Evolutionary conservation across 2,888 invertebrate genomes (phyloP), one percentile per base, ranked within the genome.

Genomic region (Aporophyla nigra): DNA sequence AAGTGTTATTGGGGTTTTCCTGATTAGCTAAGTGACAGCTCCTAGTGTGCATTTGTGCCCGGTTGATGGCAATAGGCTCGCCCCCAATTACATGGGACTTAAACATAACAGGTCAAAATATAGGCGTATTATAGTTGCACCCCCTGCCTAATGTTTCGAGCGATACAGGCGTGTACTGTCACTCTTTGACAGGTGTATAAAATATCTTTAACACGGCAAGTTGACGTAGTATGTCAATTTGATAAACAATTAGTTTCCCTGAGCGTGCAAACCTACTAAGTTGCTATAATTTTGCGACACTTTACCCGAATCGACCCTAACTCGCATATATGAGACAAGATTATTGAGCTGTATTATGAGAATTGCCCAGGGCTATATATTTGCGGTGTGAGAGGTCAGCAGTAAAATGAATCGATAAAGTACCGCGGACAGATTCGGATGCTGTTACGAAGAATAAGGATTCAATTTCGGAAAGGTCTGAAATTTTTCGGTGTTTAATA

Each of bases 351-450:
- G 58, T 68, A 68, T 71, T 75, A 82, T 73, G 49, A 40, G 65
- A 78, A 82, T 59, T 75, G 73, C 33, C 53, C 12, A 14, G 5
- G 63, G 62, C 54, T 49, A 82, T 84, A 75, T 74, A 71, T 83
- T 43, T 68, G 61, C 69, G 43, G 61, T 54, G 62, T 56, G 69
- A 58, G 49, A 75, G 84, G 82, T 82, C 84, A 84, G 73, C 82
- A 73, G n/a, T 72, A 74, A 81, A 81, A 78, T 78, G 84, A 84
- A 84, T 70, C 74, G 21, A 80, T 84, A 83, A 84, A 84, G 40
- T 73, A 74, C 71, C 51, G 56, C 54, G 62, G 71, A 84, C 74
- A 78, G 62, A 82, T 71, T 71, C 68, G 46, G 79, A 63, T 59
- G 63, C 84, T 46, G 24, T 62, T 53, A 71, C 46, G 16, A 58